Conservation (phyloP, 2,888 invertebrate species). For the Rhopalosiphum nymphaeae region DNA sequence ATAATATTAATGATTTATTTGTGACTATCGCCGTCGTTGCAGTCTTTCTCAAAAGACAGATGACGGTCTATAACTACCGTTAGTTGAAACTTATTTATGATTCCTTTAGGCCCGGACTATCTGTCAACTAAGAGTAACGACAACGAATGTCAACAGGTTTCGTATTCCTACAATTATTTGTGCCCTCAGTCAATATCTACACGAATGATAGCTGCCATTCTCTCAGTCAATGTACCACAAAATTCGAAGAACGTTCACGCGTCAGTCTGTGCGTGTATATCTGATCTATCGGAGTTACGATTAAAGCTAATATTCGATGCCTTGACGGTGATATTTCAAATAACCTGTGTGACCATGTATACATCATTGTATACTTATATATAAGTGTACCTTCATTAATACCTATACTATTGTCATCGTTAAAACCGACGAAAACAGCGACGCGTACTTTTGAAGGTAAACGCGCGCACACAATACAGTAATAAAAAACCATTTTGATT, state of each 20-base stretch:
- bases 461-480: too few relatives aligned
- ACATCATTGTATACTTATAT: too few relatives aligned
- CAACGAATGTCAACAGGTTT: background rate
- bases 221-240: background rate
- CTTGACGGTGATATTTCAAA: too few relatives aligned
- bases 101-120: background rate
- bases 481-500: background rate
- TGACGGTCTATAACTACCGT: background rate
- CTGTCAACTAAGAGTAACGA: background rate
- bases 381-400: too few relatives aligned
- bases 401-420: too few relatives aligned
- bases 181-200: background rate
- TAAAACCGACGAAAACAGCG: too few relatives aligned
- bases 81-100: background rate
- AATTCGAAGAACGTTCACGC: background rate
- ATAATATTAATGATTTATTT: background rate
- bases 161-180: background rate
- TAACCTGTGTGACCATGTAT: too few relatives aligned
- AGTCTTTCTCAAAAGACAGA: background rate
- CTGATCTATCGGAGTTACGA: background rate
- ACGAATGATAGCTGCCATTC: background rate
- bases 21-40: background rate
- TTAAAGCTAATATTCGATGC: too few relatives aligned
- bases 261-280: background rate
- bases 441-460: too few relatives aligned